Conservation (phyloP, 1,140 invertebrate species). For the Zaprionus kolodkinae region DNA sequence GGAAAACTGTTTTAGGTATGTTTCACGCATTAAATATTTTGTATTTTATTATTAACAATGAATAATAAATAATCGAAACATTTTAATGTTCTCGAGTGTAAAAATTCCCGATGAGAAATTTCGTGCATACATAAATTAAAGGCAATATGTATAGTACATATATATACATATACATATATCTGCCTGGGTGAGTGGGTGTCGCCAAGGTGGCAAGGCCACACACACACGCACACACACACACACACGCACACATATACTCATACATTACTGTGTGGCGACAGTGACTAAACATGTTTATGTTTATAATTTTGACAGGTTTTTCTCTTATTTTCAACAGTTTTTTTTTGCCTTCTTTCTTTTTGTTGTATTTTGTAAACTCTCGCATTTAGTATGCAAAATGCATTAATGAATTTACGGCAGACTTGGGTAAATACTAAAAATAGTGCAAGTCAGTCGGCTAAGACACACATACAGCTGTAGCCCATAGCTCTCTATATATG, state of each 20-base stretch:
- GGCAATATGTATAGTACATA: constrained; percentile 17
- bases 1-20: not conserved
- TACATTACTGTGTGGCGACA: constrained; percentile 44
- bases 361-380: constrained; percentile 22
- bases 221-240: constrained; percentile 34
- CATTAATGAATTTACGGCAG: constrained; percentile 62
- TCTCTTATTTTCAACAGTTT: constrained; percentile 17
- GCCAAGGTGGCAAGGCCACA: constrained; percentile 69
- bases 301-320: constrained; percentile 57
- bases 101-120: constrained; percentile 22
- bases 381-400: constrained; percentile 53
- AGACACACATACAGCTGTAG: constrained; percentile 5
- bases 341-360: not conserved
- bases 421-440: constrained; percentile 71
- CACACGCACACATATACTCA: constrained; percentile 4
- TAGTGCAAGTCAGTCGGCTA: constrained; percentile 76
- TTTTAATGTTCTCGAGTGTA: constrained; percentile 19
- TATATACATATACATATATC: constrained; percentile 1
- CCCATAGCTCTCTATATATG: constrained; percentile 13
- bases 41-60: constrained; percentile 20
- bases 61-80: constrained; percentile 10
- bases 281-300: constrained; percentile 60
- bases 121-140: constrained; percentile 26
- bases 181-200: constrained; percentile 55
- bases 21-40: constrained; percentile 7